These are phyloP conservation scores for Eupithecia subumbrata DNA, from an alignment of 2,888 invertebrate species.

Conservation along the genomic window DNA sequence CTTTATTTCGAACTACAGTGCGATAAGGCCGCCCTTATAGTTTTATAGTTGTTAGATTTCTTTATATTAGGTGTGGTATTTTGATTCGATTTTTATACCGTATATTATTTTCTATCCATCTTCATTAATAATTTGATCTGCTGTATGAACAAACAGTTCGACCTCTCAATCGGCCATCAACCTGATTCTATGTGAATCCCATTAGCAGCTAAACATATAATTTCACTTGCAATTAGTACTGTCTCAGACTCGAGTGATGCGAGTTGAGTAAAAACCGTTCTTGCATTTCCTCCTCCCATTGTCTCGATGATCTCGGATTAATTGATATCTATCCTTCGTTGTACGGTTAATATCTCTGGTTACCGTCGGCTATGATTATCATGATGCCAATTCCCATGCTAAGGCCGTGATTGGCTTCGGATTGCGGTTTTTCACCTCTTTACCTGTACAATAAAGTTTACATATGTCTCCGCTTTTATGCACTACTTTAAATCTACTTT, in stretches of 20 bases:
- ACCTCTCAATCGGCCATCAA: slow-evolving; percentile 14
- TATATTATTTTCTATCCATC: too few relatives aligned
- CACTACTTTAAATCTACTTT: background rate
- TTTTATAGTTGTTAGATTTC: too few relatives aligned
- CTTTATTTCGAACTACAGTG: background rate
- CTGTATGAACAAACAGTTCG: background rate
- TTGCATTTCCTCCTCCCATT: slow-evolving; percentile 77
- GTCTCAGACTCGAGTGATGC: slow-evolving; percentile 60
- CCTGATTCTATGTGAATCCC: slow-evolving; percentile 30
- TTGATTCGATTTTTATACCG: too few relatives aligned
- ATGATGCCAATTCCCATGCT: slow-evolving; percentile 4
- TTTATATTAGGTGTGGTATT: too few relatives aligned
- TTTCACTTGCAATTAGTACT: slow-evolving; percentile 64
- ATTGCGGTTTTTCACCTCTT: background rate
- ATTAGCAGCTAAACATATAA: slow-evolving; percentile 56
- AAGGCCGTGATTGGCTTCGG: background rate
- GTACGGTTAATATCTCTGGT: slow-evolving; percentile 45
- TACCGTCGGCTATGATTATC: slow-evolving; percentile 1
- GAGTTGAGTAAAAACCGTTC: slow-evolving; percentile 66
- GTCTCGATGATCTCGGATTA: slow-evolving; percentile 76
- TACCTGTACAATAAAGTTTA: background rate
- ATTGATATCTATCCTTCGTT: slow-evolving; percentile 50
- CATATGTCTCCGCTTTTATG: background rate
- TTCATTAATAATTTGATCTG: background rate
- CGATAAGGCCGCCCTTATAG: too few relatives aligned